phyloP scores from a whole-genome alignment of 2,888 invertebrate species.

The Blastobasis lacticolella region DNA sequence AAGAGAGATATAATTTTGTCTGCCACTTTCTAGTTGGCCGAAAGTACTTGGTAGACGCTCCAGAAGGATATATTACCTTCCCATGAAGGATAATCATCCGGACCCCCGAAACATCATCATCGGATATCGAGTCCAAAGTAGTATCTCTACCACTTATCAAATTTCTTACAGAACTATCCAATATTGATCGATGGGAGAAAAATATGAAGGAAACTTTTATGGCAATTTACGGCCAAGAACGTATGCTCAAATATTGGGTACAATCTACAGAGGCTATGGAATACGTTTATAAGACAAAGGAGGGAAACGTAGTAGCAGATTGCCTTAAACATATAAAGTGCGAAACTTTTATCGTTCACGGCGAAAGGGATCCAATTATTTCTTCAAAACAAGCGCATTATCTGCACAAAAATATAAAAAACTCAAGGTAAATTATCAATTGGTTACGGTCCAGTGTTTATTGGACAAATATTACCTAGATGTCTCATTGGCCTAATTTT shows the following conservation, averaged over 20 bases:
- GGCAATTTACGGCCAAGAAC: slow-evolving; percentile 78
- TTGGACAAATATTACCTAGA: too few species aligned
- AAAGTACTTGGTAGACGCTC: too few species aligned
- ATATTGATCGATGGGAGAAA: slow-evolving; percentile 81
- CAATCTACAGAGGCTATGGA: slow-evolving; percentile 78
- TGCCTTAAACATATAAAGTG: slow-evolving; percentile 76
- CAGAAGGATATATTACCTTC: too few species aligned
- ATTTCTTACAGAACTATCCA: slow-evolving; percentile 50
- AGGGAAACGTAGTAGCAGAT: slow-evolving; percentile 83
- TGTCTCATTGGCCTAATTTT: too few species aligned
- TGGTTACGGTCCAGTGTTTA: too few species aligned
- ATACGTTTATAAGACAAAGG: slow-evolving; percentile 75
- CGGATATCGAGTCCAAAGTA: too few species aligned
- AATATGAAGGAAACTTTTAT: slow-evolving; percentile 79
- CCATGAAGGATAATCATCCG: too few species aligned
- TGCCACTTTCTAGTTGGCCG: too few species aligned
- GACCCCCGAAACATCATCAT: too few species aligned
- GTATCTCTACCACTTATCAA: too few species aligned
- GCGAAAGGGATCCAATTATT: slow-evolving; percentile 87
- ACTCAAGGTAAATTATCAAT: slow-evolving; percentile 73
- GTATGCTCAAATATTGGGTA: slow-evolving; percentile 76
- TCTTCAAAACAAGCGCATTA: slow-evolving; percentile 82
- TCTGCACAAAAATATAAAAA: slow-evolving; percentile 78
- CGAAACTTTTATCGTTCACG: slow-evolving; percentile 88
- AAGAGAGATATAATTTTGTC: too few species aligned